These are phyloP conservation scores for Trissolcus japonicus DNA, from an alignment of 2,888 invertebrate genomes.

Conservation along the genomic window DNA sequence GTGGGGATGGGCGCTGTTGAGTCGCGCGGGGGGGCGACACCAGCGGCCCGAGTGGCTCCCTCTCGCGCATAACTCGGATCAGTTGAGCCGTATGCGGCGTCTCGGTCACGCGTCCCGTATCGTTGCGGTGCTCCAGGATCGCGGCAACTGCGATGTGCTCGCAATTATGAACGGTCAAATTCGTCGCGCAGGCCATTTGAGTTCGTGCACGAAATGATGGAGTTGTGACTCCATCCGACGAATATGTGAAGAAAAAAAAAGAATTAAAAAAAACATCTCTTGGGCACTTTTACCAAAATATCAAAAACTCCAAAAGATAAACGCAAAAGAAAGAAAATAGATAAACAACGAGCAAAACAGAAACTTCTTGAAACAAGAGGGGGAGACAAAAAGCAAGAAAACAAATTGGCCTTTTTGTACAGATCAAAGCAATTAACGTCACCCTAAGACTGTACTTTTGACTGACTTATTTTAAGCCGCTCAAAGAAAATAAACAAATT, in stretches of 20 bases:
- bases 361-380: too few species aligned
- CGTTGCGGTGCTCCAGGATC: conserved; percentile 55
- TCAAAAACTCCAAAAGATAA: too few species aligned
- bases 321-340: too few species aligned
- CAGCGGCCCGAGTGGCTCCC: conserved; percentile 64
- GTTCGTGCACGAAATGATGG: neutral
- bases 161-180: conserved; percentile 14
- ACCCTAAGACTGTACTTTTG: too few species aligned
- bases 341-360: too few species aligned
- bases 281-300: too few species aligned
- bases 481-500: too few species aligned
- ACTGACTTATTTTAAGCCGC: conserved; percentile 1
- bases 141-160: conserved; percentile 37
- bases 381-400: too few species aligned
- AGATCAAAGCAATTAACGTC: too few species aligned
- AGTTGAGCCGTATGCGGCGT: conserved; percentile 73
- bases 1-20: conserved; percentile 52
- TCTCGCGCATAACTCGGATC: conserved; percentile 66
- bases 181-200: conserved; percentile 20
- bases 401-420: too few species aligned
- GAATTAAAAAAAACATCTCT: too few species aligned
- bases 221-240: neutral
- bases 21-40: conserved; percentile 37
- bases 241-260: neutral
- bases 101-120: conserved; percentile 63